A percentile compares a stretch with the other conserved stretches of the same genome.
These are phyloP conservation scores for Mythimna lalbum DNA, from an alignment of 2,888 invertebrate species.

Conservation along the genomic window DNA sequence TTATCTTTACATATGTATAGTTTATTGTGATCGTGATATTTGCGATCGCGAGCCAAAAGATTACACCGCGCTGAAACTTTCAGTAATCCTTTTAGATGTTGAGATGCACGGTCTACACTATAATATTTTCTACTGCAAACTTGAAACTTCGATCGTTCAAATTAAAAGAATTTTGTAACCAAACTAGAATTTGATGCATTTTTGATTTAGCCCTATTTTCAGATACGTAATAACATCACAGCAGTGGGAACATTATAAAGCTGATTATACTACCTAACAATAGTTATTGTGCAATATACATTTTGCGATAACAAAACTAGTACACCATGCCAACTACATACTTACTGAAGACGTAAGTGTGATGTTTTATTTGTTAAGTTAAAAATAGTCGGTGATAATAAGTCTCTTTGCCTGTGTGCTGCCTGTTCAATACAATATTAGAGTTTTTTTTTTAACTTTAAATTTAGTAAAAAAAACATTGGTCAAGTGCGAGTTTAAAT, in stretches of 20 bases:
- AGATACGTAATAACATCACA: too few species aligned
- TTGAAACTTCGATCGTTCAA: background rate
- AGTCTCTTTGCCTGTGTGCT: background rate
- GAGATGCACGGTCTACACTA: background rate
- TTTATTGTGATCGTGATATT: constrained; percentile 34
- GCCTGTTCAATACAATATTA: background rate
- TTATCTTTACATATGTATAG: constrained; percentile 17
- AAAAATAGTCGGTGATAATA: constrained; percentile 25
- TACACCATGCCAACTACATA: constrained; percentile 41
- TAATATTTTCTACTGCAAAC: background rate
- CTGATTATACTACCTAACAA: background rate
- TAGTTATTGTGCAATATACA: constrained; percentile 8
- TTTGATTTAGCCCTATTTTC: too few species aligned
- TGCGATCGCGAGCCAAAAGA: constrained; percentile 46
- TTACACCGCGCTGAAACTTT: constrained; percentile 19
- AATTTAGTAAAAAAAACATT: background rate
- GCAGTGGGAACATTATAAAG: too few species aligned
- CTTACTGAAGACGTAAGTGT: constrained; percentile 32
- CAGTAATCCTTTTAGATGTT: constrained; percentile 26
- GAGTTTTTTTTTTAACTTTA: background rate
- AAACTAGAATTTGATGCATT: too few species aligned
- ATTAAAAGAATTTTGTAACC: background rate
- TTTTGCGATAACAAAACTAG: constrained; percentile 19
- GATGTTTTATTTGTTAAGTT: constrained; percentile 40
- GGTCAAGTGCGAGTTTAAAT: too few species aligned